A percentile compares a stretch with the other conserved stretches of the same genome.
These are phyloP conservation scores for Bothrops jararaca DNA, from an alignment of 2,113 vertebrate species.

Conservation along the genomic window DNA sequence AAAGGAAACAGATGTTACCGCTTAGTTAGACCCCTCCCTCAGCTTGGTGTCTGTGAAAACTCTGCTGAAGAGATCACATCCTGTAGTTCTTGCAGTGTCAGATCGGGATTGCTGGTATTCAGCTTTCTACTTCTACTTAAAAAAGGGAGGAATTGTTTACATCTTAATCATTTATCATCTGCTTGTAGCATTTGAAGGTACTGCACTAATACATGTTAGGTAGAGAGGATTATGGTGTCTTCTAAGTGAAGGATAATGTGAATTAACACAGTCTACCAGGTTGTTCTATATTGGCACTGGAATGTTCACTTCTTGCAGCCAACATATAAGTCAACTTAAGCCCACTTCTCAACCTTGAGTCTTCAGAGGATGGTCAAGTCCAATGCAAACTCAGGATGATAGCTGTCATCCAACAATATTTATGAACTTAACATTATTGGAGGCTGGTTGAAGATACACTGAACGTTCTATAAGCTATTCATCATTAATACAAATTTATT, in stretches of 20 bases:
- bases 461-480: neutral
- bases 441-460: neutral
- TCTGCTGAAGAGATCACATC: neutral
- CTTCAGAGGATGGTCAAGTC: neutral
- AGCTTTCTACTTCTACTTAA: neutral
- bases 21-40: neutral
- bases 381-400: neutral
- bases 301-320: neutral
- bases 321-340: neutral
- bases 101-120: neutral
- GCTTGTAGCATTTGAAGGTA: neutral
- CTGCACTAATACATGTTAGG: neutral
- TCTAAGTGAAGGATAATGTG: neutral
- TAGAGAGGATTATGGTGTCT: neutral
- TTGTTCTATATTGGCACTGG: neutral
- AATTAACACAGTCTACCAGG: neutral
- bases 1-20: conserved; percentile 11
- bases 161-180: neutral
- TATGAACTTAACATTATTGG: neutral
- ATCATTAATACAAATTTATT: neutral
- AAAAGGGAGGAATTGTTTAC: neutral
- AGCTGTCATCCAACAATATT: neutral
- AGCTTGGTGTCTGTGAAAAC: conserved; percentile 27
- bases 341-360: neutral
- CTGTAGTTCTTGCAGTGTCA: conserved; percentile 1